A percentile compares a stretch with the other conserved stretches of the same genome.
phyloP scores from a whole-genome alignment of 1,140 invertebrate genomes.

The Conopomorpha cramerella region DNA sequence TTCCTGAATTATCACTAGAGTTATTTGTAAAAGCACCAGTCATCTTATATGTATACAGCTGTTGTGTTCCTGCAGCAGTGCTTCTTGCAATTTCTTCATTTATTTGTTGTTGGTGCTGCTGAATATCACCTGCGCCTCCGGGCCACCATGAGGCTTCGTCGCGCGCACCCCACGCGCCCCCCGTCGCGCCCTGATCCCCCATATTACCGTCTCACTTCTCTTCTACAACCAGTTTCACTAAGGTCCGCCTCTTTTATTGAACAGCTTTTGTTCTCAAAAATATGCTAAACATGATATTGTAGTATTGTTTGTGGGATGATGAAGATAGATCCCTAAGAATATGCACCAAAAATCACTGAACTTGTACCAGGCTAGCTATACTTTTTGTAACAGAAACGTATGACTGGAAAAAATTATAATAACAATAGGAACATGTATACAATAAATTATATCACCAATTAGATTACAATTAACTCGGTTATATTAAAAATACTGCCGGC shows the following conservation, averaged over 20 bases:
- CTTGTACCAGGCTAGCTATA: no score
- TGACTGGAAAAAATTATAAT: no score
- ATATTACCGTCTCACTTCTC: constrained; percentile 46
- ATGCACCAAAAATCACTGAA: no score
- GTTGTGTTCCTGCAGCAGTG: constrained; percentile 68
- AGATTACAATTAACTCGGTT: no score
- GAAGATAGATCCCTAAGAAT: no score
- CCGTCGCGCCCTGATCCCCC: constrained; percentile 54
- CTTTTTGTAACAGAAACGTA: no score
- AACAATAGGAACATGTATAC: no score
- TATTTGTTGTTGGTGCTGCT: constrained; percentile 65
- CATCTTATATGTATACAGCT: constrained; percentile 84
- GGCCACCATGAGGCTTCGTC: constrained; percentile 68
- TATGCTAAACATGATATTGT: no score
- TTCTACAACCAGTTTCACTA: constrained; percentile 50
- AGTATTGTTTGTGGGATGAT: no score
- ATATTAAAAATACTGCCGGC: constrained; percentile 52
- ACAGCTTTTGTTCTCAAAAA: no score
- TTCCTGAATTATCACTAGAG: constrained; percentile 44
- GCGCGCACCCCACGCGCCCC: constrained; percentile 67
- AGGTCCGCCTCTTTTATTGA: constrained; percentile 22
- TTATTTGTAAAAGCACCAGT: constrained; percentile 76
- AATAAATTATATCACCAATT: no score
- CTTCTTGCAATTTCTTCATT: constrained; percentile 58
- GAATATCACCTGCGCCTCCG: constrained; percentile 60